A percentile compares a stretch with the other conserved stretches of the same genome.
Evolutionary conservation across 2,113 vertebrate genomes (phyloP).

Genomic region (Microcebus griseorufus): DNA sequence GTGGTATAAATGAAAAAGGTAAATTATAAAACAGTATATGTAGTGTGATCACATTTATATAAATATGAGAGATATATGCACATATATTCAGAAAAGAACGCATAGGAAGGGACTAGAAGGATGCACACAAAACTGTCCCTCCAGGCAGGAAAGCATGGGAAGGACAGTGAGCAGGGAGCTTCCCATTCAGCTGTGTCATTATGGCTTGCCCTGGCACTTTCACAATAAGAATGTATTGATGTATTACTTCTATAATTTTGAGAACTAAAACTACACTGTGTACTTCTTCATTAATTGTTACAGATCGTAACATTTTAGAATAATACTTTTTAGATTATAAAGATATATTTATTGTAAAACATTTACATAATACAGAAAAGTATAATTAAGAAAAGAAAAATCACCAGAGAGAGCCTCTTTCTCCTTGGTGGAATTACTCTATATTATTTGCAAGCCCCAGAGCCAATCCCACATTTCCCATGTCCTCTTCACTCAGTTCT

Average conservation of each 20-base stretch:
- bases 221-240: neutral
- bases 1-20: neutral
- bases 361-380: neutral
- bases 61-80: neutral
- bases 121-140: neutral
- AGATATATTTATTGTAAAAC: neutral
- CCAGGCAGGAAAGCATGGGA: neutral
- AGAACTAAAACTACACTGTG: neutral
- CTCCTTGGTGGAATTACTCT: neutral
- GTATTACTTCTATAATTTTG: neutral
- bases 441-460: neutral
- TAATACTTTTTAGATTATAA: neutral
- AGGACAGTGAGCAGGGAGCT: neutral
- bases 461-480: neutral
- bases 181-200: no score
- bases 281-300: neutral
- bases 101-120: neutral
- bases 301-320: neutral
- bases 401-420: neutral
- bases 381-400: slow-evolving; percentile 32
- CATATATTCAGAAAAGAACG: neutral
- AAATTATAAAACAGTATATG: neutral
- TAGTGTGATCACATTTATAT: neutral
- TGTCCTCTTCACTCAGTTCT: neutral
- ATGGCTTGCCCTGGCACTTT: neutral